Evolutionary conservation across 2,888 invertebrate species (phyloP), one percentile per base, ranked within the genome.

Genomic region (Parapristionchus giblindavisi): DNA sequence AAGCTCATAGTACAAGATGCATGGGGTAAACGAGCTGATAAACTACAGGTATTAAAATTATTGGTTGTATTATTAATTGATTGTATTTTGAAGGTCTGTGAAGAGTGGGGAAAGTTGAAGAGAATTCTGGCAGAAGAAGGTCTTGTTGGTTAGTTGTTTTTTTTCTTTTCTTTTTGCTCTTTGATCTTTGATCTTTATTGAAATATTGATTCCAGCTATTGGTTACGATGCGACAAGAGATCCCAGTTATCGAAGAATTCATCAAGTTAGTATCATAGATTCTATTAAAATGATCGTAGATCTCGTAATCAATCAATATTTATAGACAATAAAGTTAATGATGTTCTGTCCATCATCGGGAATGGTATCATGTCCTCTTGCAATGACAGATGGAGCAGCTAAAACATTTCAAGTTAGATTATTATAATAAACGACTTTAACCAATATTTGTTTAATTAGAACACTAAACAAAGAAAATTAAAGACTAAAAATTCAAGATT

Each of bases 311-410:
- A 14, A 17, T 65, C 6, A 17, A 29, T 58, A 17, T 34, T 34
- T 75, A 2, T 43, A 75, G 84, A 88, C 90, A 77, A 88, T 89
- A 58, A 91, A 91, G 85, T 80, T 90, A 58, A 90, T 88, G 77
- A 83, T 91, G 54, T 91, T 89, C 84, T 83, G 88, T 6, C 90
- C 91, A 3, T 90, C 90, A 0, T 89, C 91, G 5, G 91, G 91
- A 1, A 85, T 91, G 34, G 91, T 89, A 79, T 88, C 89, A 21
- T 91, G 91, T 85, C 91, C 91, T 0, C 85, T 91, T 60, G 91
- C 91, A 2, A 91, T 91, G 91, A 91, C 91, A 11, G 91, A 91
- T 85, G 91, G 91, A 65, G 91, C 91, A 61, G 91, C 91, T 1
- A 90, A 90, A 83, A 89, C 90, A 11, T 85, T 91, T 29, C 88